Conservation (phyloP, 2,113 vertebrate genomes). For the Vimba vimba region DNA sequence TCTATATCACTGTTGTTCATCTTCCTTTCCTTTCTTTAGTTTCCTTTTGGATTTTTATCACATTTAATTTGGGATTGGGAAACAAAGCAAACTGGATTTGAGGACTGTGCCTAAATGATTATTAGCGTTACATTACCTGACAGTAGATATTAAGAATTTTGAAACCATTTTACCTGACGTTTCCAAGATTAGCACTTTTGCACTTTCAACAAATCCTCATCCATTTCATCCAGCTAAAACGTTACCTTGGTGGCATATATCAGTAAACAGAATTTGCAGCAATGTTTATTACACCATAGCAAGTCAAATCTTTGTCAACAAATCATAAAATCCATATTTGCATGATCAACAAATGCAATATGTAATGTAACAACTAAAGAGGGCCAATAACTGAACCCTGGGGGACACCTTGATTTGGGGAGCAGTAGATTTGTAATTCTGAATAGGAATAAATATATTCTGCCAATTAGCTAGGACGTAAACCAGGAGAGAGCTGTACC, state of each 20-base stretch:
- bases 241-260: background rate
- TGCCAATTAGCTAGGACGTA: background rate
- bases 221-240: background rate
- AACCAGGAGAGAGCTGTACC: background rate
- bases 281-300: no score
- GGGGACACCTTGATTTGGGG: background rate
- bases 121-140: background rate
- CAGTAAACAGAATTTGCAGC: background rate
- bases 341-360: background rate
- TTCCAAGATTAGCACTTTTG: background rate
- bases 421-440: background rate
- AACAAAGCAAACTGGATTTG: background rate
- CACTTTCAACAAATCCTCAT: background rate
- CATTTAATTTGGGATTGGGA: background rate
- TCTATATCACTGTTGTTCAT: background rate
- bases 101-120: background rate
- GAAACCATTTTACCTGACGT: background rate
- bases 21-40: constrained; percentile 7
- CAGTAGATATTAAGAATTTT: background rate
- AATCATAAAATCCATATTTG: background rate
- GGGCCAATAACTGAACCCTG: background rate
- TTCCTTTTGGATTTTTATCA: background rate
- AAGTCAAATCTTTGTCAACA: background rate
- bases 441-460: background rate
- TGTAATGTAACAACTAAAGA: background rate